Conservation (phyloP, 2,113 vertebrate genomes). For the Perca schrenkii region DNA sequence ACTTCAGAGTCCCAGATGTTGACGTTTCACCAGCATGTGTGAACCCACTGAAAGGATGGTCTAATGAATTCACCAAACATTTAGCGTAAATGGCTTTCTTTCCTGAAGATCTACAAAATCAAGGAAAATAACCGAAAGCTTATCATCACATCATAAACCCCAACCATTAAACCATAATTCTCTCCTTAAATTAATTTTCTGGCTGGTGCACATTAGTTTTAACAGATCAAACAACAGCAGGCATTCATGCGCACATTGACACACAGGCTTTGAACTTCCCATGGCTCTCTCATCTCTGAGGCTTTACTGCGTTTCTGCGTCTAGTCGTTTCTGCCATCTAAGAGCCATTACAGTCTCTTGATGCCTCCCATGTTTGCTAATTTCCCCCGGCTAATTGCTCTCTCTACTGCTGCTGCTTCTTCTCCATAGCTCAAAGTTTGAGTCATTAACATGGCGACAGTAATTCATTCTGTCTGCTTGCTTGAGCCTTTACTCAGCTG, state of each 20-base stretch:
- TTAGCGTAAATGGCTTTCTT: neutral
- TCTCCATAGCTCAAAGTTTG: conserved; percentile 42
- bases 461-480: conserved; percentile 56
- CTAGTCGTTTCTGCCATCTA: conserved; percentile 14
- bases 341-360: conserved; percentile 27
- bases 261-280: conserved; percentile 4
- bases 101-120: neutral
- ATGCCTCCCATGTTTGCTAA: conserved; percentile 38
- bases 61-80: neutral
- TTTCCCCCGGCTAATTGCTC: conserved; percentile 58
- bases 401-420: conserved; percentile 29
- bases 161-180: conserved; percentile 18
- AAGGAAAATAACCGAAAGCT: neutral
- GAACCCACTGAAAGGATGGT: neutral
- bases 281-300: neutral
- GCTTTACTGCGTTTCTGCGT: neutral
- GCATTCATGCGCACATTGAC: neutral
- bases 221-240: conserved; percentile 16
- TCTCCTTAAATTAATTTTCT: conserved; percentile 19
- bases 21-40: neutral
- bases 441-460: conserved; percentile 52
- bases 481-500: conserved; percentile 51
- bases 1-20: conserved; percentile 5
- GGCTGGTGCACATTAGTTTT: neutral
- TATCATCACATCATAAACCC: conserved; percentile 12